Evolutionary conservation across 1,140 invertebrate species (phyloP), one percentile per base, ranked within the genome.

Genomic region (Scaptomyza hsui): DNA sequence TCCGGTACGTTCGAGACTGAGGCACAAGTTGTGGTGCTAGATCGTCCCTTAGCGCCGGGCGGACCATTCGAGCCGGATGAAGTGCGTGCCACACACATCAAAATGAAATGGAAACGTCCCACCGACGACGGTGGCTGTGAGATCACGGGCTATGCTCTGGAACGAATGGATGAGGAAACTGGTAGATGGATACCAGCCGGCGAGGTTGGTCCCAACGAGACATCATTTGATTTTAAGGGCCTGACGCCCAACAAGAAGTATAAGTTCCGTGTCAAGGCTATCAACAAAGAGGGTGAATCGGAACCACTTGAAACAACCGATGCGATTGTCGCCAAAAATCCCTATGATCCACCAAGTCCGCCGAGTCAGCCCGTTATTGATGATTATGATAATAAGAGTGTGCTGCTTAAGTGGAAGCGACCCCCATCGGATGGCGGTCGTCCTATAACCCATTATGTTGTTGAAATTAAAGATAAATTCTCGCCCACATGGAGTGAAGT

Each of bases 231-330:
- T 1, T 96, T 99, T 72, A 96, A 97, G 88, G 97, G 97, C 24
- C 94, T 99, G 0, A 98, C 97, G 9, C 97, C 98, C 0, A 98
- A 98, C 78, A 99, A 99, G 92, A 98, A 97, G 81, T 99, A 99
- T 92, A 99, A 99, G 92, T 99, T 99, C 93, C 94, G 99, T 44
- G 98, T 99, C 0, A 98, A 98, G 80, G 99, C 99, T 26, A 96
- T 98, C 26, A 99, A 99, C 92, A 99, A 99, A 90, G 99, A 99
- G 93, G 99, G 99, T 1, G 96, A 98, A 92, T 98, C 98, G 0
- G 98, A 99, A 78, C 97, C 99, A 19, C 92, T 99, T 42, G 97
- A 98, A 91, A 97, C 97, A 21, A 95, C 95, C 9, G 97, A 97
- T 77, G 93, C 95, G 3, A 97, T 98, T 75, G 72, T 95, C 26